Percentiles rank a stretch among this genome's conserved stretches.
phyloP scores from a whole-genome alignment of 2,113 vertebrate genomes.

The Pelmatolapia mariae region DNA sequence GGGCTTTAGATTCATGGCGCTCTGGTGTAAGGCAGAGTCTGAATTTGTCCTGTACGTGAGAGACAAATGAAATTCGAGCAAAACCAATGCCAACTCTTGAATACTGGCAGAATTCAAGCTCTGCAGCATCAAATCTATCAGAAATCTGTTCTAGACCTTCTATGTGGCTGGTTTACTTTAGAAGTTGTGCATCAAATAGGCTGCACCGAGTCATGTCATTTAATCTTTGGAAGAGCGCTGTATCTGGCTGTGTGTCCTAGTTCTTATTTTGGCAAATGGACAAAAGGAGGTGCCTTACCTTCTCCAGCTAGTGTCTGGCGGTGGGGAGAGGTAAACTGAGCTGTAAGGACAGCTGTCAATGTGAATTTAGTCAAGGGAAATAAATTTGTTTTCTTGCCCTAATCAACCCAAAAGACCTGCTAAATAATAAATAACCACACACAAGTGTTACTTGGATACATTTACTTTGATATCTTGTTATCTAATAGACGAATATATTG shows the following conservation, averaged over 20 bases:
- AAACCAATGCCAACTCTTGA: not conserved
- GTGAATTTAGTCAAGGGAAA: constrained; percentile 81
- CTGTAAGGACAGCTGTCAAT: constrained; percentile 97
- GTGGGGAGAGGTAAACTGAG: constrained; percentile 94
- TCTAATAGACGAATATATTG: not conserved
- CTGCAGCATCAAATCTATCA: not conserved
- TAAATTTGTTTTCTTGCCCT: not conserved
- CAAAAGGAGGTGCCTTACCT: constrained; percentile 74
- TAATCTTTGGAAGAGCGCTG: not conserved
- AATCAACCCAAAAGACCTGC: not conserved
- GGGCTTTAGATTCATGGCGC: constrained; percentile 86
- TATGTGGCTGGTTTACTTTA: not conserved
- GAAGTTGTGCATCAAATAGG: not conserved
- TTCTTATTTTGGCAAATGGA: not conserved
- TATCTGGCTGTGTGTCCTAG: not conserved
- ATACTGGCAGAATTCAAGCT: not conserved
- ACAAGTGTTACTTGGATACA: not conserved
- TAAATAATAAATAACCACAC: not conserved
- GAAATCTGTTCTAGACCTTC: not conserved
- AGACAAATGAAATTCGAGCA: constrained; percentile 28
- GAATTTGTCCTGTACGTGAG: constrained; percentile 86
- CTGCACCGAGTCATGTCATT: not conserved
- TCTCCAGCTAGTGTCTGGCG: constrained; percentile 96
- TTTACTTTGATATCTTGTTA: not conserved
- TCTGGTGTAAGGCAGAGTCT: constrained; percentile 97